These are phyloP conservation scores for Crypturellus tataupa DNA, from an alignment of 2,797 vertebrate genomes.

Conservation along the genomic window DNA sequence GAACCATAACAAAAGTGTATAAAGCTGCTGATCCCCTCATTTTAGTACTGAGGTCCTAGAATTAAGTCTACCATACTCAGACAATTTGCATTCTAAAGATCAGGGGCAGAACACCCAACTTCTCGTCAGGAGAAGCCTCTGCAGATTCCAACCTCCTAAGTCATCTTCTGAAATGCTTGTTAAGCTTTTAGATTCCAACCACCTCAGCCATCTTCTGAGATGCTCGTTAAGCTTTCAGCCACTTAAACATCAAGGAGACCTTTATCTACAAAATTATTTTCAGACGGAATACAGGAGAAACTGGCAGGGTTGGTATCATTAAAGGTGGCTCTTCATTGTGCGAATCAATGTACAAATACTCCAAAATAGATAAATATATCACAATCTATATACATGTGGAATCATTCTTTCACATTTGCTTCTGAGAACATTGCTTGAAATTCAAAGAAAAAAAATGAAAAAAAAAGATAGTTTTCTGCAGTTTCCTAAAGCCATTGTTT, in stretches of 20 bases:
- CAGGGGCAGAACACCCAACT: not conserved
- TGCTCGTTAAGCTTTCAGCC: not conserved
- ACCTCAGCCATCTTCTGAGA: not conserved
- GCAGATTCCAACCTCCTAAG: not conserved
- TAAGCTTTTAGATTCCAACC: not conserved
- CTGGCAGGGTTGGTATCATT: not conserved
- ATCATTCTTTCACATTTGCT: not conserved
- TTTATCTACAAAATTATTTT: slow-evolving; percentile 10
- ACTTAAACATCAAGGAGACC: not conserved
- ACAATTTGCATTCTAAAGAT: not conserved
- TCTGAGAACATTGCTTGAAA: not conserved
- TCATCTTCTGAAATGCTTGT: not conserved
- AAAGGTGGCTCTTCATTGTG: not conserved
- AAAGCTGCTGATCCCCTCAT: not conserved
- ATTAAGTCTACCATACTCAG: not conserved
- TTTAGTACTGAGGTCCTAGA: not conserved
- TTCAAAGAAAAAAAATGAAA: not conserved
- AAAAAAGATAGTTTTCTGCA: not conserved
- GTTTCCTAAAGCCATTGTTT: not conserved
- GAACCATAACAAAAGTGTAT: not conserved
- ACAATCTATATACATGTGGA: not conserved
- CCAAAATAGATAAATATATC: not conserved
- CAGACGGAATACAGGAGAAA: not conserved
- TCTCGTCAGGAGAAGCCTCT: not conserved
- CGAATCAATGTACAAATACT: not conserved